Base-by-base conservation (phyloP, 2,113 vertebrate genomes). In the Casuarius casuarius region DNA sequence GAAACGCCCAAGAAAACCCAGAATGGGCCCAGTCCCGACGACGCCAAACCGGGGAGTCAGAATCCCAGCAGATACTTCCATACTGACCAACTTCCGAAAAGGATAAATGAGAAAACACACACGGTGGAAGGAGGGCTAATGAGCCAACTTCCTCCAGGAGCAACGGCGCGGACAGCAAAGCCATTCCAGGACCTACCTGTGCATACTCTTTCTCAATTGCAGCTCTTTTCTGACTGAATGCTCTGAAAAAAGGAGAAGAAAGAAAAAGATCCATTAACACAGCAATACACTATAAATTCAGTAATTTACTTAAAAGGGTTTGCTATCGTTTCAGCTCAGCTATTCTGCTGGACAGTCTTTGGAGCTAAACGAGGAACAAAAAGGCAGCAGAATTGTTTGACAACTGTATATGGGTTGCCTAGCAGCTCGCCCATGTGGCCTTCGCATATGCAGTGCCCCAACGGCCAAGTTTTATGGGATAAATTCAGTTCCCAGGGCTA, bases 161-260 rank as follows among this genome's bases (percentile, higher is more conserved):
- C 28, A 74, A 58, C 12, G n/a, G 13, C 42, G 46, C 1, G 62
- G 5, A 23, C 5, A 71, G 8, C 6, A 67, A 82, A 87, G 82
- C 51, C 23, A 76, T 63, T 72, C 66, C 80, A 88, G 83, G n/a
- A 52, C 97, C 91, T 98, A 99, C 99, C 99, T 99, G 99, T 77
- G 99, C 99, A 96, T 99, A 99, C 85, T 99, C 99, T 90, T 98
- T 99, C 97, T 99, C 99, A 95, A 99, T 98, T 75, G 99, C 98
- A 90, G 99, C 99, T 97, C 99, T 99, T 96, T 99, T 99, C 98
- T 99, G 99, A 98, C 99, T 99, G 98, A 99, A 99, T 6, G 98
- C 99, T 98, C 99, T 99, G 97, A 23, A 98, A 97, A 94, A 96
- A 25, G 19, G 67, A 42, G 52, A 54, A 6, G 19, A 58, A 26